Base-by-base conservation (phyloP, 1,140 invertebrate genomes). In the Steinernema khuongi region DNA sequence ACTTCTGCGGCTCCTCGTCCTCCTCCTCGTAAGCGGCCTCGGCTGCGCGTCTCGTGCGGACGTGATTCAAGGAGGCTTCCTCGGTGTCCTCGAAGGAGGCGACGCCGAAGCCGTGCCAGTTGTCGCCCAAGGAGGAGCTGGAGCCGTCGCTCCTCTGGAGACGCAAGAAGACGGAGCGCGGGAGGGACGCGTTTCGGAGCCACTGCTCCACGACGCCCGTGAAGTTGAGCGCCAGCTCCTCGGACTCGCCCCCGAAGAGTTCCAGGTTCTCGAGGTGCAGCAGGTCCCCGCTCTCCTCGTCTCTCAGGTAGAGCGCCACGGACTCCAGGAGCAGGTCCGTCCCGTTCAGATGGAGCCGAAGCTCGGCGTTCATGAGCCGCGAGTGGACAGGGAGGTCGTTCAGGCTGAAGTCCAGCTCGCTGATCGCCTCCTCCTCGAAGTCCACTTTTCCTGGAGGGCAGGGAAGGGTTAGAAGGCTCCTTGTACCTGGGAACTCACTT, bases 91-190 rank as follows among this genome's bases (percentile, higher is more conserved):
- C 50, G 22, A 60, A 60, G 4, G 50, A 60, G 50, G 50, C 50
- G 50, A 60, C 50, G 14, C 50, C 50, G 50, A 60, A 60, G 7
- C 50, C 50, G 50, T 60, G 50, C 50, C 50, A 60, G 50, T 60
- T 60, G 4, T 26, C 19, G 50, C 50, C 26, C 50, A 60, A 22
- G 14, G 50, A 60, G 2, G 50, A 60, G 4, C 11, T 7, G 19
- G 7, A 14, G 14, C 50, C 50, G 50, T 60, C 22, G 50, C 50
- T 60, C 7, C 22, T 60, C 22, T 14, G 50, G 2, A 60, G 50
- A 14, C 26, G 50, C 11, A 60, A 22, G 50, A 60, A 60, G 50
- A 60, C 26, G 14, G 50, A 60, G 14, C 50, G 50, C 50, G 50
- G 50, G 14, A 60, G 4, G 14, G 50, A 60, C 7, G 50, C 11